Evolutionary conservation across 53 echinoderm and acorn worm genomes (phyloP), one percentile per base, ranked within the genome.

Genomic region (Holothuria scabra): DNA sequence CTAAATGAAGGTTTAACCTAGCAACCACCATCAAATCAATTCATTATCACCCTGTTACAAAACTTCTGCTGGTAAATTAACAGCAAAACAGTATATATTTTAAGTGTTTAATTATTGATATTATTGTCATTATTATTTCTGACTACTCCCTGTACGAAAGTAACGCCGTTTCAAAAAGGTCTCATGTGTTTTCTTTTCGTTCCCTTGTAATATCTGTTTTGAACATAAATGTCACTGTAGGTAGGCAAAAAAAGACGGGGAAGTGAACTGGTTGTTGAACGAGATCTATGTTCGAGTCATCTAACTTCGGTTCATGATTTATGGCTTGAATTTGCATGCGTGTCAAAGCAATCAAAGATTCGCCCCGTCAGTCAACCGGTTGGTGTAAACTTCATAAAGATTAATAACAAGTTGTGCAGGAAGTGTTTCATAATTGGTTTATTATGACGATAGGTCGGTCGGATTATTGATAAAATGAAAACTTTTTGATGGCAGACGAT

Each of bases 381-480:
- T 35, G n/a, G 31, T 41, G n/a, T 37, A 69, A 69, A 35, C 52
- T 52, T 52, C 52, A 52, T 69, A 69, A 34, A 69, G 69, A 69
- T 69, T 69, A 30, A 52, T 52, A 52, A 52, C 52, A 52, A 14
- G 11, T 52, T 16, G 52, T 52, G 52, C 18, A 52, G 52, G 52
- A 52, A n/a, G 41, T 69, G 35, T 69, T 69, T 69, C 11, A 69
- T 69, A 69, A 69, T 69, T 34, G 41, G 35, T 69, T 37, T 29
- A 33, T 69, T 69, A 69, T 69, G 32, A 34, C 69, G 69, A 69
- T 69, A 30, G 34, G 69, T 34, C 69, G 69, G 69, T 8, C 19
- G 23, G 12, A 22, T 37, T 69, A 69, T 69, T 69, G 69, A 69
- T 69, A 19, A 69, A 69, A 69, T 69, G 69, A 69, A 69, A 69